Percentiles rank a stretch among this genome's conserved stretches.
Evolutionary conservation across 2,113 vertebrate species (phyloP).

Genomic region (Lampris incognitus): DNA sequence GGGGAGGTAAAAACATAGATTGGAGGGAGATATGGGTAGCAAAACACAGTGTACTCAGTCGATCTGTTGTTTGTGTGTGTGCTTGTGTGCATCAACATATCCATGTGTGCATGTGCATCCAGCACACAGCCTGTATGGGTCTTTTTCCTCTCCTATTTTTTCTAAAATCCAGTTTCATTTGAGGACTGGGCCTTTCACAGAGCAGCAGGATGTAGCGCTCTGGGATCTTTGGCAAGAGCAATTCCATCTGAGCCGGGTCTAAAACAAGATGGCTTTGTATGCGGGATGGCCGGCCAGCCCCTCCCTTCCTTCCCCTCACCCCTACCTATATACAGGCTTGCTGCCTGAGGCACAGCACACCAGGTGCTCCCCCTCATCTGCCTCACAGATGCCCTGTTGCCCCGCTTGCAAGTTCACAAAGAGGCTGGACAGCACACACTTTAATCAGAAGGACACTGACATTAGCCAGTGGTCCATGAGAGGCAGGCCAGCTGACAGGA

Average conservation of each 20-base stretch:
- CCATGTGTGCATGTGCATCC: conserved; percentile 7
- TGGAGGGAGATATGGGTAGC: conserved; percentile 26
- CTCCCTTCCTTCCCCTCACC: conserved; percentile 65
- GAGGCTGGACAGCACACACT: conserved; percentile 32
- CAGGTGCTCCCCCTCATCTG: conserved; percentile 63
- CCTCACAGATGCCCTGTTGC: conserved; percentile 49
- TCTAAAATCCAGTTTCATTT: conserved; percentile 48
- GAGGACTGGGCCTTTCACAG: conserved; percentile 69
- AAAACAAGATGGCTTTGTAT: conserved; percentile 84
- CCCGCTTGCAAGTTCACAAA: conserved; percentile 35
- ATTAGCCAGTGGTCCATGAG: conserved; percentile 37
- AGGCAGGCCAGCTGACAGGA: conserved; percentile 44
- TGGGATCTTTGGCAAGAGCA: conserved; percentile 75
- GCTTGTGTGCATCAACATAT: conserved; percentile 2
- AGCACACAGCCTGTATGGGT: conserved; percentile 61
- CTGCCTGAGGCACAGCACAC: conserved; percentile 35
- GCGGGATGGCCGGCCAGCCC: conserved; percentile 59
- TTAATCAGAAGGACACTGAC: conserved; percentile 50
- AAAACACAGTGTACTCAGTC: conserved; percentile 30
- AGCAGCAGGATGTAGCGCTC: conserved; percentile 76
- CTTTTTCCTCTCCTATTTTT: conserved; percentile 70
- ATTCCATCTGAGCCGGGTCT: conserved; percentile 74
- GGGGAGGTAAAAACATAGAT: conserved; percentile 36
- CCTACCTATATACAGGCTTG: conserved; percentile 45
- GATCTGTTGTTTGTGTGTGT: conserved; percentile 33